A percentile compares a stretch with the other conserved stretches of the same genome.
These are phyloP conservation scores for Noctua janthina DNA, from an alignment of 2,888 invertebrate species.

Conservation along the genomic window DNA sequence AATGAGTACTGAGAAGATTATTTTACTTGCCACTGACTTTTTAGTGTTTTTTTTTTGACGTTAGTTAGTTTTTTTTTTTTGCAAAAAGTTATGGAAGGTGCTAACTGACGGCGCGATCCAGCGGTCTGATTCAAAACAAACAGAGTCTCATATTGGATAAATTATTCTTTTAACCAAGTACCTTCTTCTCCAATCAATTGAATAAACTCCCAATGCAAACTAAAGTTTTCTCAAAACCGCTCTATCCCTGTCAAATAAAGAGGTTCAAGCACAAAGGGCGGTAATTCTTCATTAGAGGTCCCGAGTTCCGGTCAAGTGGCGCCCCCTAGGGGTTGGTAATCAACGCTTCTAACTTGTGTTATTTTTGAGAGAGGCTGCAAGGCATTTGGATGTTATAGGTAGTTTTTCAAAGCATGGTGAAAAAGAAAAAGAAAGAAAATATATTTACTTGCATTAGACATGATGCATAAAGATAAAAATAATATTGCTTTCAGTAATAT, in stretches of 20 bases:
- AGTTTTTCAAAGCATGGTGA: slow-evolving; percentile 8
- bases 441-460: not conserved
- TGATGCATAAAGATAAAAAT: not conserved
- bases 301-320: slow-evolving; percentile 85
- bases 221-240: slow-evolving; percentile 42
- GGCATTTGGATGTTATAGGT: slow-evolving; percentile 56
- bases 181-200: slow-evolving; percentile 1
- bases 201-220: slow-evolving; percentile 1
- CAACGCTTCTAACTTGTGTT: slow-evolving; percentile 82
- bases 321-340: slow-evolving; percentile 84
- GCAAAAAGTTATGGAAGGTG: too few species aligned
- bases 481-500: not conserved
- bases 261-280: slow-evolving; percentile 78
- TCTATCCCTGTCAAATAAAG: slow-evolving; percentile 66
- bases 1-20: not conserved
- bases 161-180: not conserved
- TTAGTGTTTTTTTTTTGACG: too few species aligned
- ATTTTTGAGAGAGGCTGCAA: slow-evolving; percentile 77
- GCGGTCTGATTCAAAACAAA: too few species aligned
- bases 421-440: not conserved
- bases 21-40: not conserved
- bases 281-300: slow-evolving; percentile 88
- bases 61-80: too few species aligned
- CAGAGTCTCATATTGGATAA: not conserved
- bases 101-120: too few species aligned